A percentile compares a stretch with the other conserved stretches of the same genome.
Evolutionary conservation across 1,140 invertebrate species (phyloP).

Genomic region (Sitophilus oryzae): DNA sequence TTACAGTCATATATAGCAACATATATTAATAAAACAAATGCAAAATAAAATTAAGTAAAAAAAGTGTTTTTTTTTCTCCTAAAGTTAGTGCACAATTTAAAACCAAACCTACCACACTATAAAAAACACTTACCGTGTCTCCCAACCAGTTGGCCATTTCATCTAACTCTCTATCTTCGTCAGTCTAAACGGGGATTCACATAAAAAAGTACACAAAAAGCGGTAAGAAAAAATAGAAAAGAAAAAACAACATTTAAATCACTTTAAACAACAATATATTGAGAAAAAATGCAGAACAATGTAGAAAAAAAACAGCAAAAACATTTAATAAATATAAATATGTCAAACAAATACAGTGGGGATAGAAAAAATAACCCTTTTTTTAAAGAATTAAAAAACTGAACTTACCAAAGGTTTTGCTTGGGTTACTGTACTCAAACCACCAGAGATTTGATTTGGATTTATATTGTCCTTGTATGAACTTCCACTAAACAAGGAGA

Average conservation of each 20-base stretch:
- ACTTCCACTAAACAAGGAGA: constrained; percentile 55
- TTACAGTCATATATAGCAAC: too few species aligned
- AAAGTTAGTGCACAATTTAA: too few species aligned
- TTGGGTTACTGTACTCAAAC: constrained; percentile 44
- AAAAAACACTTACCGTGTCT: constrained; percentile 43
- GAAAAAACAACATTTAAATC: constrained; percentile 26
- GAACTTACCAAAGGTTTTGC: constrained; percentile 3
- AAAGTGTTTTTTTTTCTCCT: too few species aligned
- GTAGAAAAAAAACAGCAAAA: not conserved
- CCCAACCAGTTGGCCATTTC: constrained; percentile 91
- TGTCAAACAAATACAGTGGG: too few species aligned
- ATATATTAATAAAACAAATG: too few species aligned
- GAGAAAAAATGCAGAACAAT: not conserved
- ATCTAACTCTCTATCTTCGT: constrained; percentile 78
- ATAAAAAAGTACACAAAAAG: constrained; percentile 39
- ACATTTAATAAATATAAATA: not conserved
- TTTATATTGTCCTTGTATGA: constrained; percentile 68
- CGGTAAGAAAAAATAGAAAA: constrained; percentile 33
- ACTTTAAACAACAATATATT: constrained; percentile 30
- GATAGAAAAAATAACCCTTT: too few species aligned
- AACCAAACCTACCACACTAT: too few species aligned
- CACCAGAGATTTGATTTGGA: constrained; percentile 54
- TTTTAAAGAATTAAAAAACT: too few species aligned
- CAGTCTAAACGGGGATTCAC: constrained; percentile 49
- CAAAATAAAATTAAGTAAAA: too few species aligned